Percentiles rank a stretch among this genome's conserved stretches.
phyloP scores from a whole-genome alignment of 2,113 vertebrate species.

The Chlamydotis undulata region DNA sequence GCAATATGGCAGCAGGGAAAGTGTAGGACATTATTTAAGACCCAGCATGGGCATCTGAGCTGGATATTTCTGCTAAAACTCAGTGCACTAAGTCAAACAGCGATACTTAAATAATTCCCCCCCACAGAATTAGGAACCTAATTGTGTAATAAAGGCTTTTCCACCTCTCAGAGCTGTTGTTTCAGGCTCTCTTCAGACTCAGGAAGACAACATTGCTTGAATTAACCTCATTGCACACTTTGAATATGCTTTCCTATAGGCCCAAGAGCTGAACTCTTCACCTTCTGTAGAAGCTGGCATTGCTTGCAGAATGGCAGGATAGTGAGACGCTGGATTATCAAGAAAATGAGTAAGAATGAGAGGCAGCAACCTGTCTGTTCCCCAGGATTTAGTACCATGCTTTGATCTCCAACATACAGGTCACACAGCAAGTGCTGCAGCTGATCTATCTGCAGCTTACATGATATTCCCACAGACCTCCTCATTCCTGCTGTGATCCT shows the following conservation, averaged over 20 bases:
- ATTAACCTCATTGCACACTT: not conserved
- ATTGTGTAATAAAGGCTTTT: not conserved
- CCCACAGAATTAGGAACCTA: not conserved
- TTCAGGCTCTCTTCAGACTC: not conserved
- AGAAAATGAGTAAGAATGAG: not conserved
- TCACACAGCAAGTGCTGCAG: not conserved
- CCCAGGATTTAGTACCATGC: not conserved
- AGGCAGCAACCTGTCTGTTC: not conserved
- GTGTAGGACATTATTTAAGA: not conserved
- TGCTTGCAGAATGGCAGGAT: not conserved
- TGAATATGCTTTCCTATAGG: not conserved
- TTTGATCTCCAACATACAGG: rapidly evolving
- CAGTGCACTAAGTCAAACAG: not conserved
- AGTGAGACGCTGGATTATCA: not conserved
- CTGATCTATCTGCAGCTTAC: not conserved
- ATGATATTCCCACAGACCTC: not conserved
- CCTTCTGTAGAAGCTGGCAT: not conserved
- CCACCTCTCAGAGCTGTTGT: not conserved
- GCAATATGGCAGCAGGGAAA: not conserved
- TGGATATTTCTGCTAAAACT: not conserved
- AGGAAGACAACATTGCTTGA: not conserved
- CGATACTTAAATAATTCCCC: not conserved
- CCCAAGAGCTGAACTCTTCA: not conserved
- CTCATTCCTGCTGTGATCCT: not conserved
- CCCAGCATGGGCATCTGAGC: not conserved